phyloP scores from a whole-genome alignment of 2,113 vertebrate species.

The Cyphomyrus plagiostoma region DNA sequence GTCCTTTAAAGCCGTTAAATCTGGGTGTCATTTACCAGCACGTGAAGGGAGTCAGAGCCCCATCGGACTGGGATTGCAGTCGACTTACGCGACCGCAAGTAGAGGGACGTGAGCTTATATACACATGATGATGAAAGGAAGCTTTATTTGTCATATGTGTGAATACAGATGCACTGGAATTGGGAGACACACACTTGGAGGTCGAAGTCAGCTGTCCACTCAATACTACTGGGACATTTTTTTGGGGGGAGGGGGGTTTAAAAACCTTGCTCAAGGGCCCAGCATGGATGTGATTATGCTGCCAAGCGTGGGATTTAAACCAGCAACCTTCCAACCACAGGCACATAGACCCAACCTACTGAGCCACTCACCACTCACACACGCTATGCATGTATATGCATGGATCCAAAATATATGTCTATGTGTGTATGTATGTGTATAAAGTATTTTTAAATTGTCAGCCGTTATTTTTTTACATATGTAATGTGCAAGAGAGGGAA shows the following conservation, averaged over 20 bases:
- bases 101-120: neutral
- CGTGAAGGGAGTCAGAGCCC: neutral
- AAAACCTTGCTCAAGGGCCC: too few relatives aligned
- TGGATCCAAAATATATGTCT: too few relatives aligned
- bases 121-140: neutral
- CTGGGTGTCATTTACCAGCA: neutral
- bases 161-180: neutral
- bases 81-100: neutral
- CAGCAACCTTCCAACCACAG: neutral
- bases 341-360: neutral
- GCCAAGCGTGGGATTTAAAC: neutral
- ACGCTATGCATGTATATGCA: too few relatives aligned
- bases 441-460: neutral
- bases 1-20: neutral
- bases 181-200: neutral
- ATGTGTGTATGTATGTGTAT: too few relatives aligned
- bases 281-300: neutral
- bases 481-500: neutral
- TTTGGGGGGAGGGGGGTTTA: neutral
- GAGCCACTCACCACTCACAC: neutral
- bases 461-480: neutral
- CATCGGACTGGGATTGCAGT: neutral
- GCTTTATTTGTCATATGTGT: neutral
- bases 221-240: neutral
- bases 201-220: neutral